Evolutionary conservation across 2,797 vertebrate genomes (phyloP).

Genomic region (Lacerta viridis): DNA sequence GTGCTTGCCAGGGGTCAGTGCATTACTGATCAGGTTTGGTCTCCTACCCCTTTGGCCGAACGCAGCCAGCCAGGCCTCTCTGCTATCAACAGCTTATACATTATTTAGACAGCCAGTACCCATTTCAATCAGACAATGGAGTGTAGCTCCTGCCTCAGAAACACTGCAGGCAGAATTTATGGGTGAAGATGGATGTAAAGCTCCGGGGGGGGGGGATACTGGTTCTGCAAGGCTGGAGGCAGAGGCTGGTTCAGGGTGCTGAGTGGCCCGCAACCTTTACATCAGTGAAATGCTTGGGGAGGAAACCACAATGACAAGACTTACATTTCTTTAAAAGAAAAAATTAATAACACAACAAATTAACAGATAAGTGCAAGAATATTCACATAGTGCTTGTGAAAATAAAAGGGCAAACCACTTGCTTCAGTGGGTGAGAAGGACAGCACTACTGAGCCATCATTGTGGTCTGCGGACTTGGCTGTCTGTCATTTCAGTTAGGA

Average conservation of each 20-base stretch:
- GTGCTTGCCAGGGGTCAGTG: background rate
- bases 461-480: background rate
- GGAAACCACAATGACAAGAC: no score
- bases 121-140: background rate
- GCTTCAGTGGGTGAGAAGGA: background rate
- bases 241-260: no score
- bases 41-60: background rate
- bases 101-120: conserved; percentile 2
- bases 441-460: background rate
- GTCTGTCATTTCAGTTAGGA: background rate
- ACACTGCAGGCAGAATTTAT: background rate
- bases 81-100: background rate
- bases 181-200: background rate
- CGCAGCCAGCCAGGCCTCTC: background rate
- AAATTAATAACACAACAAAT: background rate
- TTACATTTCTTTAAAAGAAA: no score
- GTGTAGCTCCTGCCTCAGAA: background rate
- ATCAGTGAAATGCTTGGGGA: background rate
- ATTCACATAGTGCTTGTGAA: background rate
- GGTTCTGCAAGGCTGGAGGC: background rate
- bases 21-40: background rate
- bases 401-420: background rate
- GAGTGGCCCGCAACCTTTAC: background rate
- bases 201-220: no score
- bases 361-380: background rate